Evolutionary conservation across 2,797 vertebrate species (phyloP), one percentile per base, ranked within the genome.

Genomic region (Antennarius maculatus): DNA sequence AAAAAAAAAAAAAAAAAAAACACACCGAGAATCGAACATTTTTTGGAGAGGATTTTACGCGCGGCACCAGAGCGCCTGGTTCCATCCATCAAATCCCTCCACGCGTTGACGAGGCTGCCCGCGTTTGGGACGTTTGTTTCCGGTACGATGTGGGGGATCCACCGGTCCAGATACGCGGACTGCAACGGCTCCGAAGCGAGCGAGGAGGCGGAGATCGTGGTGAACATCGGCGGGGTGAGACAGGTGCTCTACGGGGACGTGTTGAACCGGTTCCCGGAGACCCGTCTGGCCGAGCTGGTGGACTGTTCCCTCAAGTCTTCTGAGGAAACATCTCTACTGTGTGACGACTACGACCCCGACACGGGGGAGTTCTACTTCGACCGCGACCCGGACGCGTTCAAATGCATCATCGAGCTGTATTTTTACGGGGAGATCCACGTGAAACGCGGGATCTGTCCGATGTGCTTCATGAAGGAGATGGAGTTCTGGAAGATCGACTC

Each of bases 381-480:
- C 89, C 87, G 98, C 71, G 97, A 99, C 85, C 96, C 98, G 0
- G 96, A 97, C 39, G 94, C 96, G 0, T 99, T 99, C 80, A 95
- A 94, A 75, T 97, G 96, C 67, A 95, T 99, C 28, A 87, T 94
- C 1, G 97, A 99, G 8, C 86, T 98, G 14, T 99, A 99, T 81
- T 95, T 93, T 71, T 95, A 95, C 2, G 97, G 96, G 3, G 96
- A 99, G 88, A 95, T 99, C 23, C 97, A 98, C 79, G 96, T 98
- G 93, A 97, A 97, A 79, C 93, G 94, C 69, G 97, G 97, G 29
- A 95, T 97, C 67, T 99, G 98, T 54, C 96, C 97, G 0, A 95
- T 98, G 71, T 97, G 96, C 86, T 99, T 99, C 80, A 93, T 96
- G 89, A 96, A 95, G 61, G 98, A 99, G 79, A 97, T 99, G 95